Percentiles rank a stretch among this genome's conserved stretches.
phyloP scores from a whole-genome alignment of 1,140 invertebrate genomes.

The Drosophila insularis region DNA sequence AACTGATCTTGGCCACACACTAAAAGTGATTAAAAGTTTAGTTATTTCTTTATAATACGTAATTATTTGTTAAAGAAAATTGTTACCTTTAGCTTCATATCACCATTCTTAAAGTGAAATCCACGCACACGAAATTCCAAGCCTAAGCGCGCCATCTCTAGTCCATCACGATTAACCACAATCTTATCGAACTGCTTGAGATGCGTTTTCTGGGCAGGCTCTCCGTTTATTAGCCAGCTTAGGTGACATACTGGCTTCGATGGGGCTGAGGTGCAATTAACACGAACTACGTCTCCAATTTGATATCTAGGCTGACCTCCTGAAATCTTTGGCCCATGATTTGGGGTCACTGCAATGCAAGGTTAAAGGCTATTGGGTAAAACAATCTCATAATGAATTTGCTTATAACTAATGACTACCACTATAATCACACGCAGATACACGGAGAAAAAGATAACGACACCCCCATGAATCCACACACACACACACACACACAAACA shows the following conservation, averaged over 20 bases:
- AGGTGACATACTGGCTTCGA: conserved; percentile 92
- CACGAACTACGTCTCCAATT: conserved; percentile 89
- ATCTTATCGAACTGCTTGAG: conserved; percentile 73
- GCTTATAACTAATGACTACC: background rate
- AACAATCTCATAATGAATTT: background rate
- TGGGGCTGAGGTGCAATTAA: conserved; percentile 92
- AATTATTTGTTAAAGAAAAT: too few species aligned
- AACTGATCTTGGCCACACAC: conserved; percentile 93
- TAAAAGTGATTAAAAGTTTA: conserved; percentile 35
- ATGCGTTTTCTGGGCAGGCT: conserved; percentile 86
- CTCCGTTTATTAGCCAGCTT: conserved; percentile 94
- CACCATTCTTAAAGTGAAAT: conserved; percentile 90
- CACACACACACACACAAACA: conserved; percentile 12
- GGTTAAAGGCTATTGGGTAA: background rate
- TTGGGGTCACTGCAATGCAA: conserved; percentile 87
- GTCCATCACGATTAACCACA: conserved; percentile 81
- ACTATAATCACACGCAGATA: too few species aligned
- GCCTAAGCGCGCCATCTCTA: conserved; percentile 88
- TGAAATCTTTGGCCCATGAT: conserved; percentile 91
- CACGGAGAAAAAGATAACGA: background rate
- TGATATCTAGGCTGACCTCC: conserved; percentile 91
- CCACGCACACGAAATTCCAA: conserved; percentile 89
- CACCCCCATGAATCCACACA: background rate
- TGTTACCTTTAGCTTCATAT: conserved; percentile 90
- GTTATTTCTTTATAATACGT: too few species aligned